Evolutionary conservation across 2,888 invertebrate genomes (phyloP), one percentile per base, ranked within the genome.

Genomic region (Lepidocyrtoides sp.): DNA sequence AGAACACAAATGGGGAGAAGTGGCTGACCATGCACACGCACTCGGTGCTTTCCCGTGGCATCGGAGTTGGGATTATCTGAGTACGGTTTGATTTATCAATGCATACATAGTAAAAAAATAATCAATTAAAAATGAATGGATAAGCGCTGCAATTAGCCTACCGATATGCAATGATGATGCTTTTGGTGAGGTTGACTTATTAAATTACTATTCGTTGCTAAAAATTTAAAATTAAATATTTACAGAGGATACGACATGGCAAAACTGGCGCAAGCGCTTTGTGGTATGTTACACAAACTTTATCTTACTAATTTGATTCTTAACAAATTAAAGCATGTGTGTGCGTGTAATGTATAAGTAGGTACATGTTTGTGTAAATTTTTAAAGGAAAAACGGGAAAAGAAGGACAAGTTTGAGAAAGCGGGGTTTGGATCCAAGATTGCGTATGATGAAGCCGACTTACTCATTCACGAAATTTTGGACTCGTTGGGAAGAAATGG

Each of bases 201-300:
- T n/a, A n/a, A n/a, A n/a, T n/a, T n/a, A n/a, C n/a, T n/a, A n/a
- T n/a, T n/a, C n/a, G n/a, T n/a, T n/a, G n/a, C n/a, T n/a, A n/a
- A n/a, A n/a, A n/a, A n/a, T n/a, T n/a, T n/a, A n/a, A n/a, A n/a
- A n/a, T n/a, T n/a, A n/a, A 0, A 36, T 1, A 41, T 79, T 87
- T 87, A 1, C n/a, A 87, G 87, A 75, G 51, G 91, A 91, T 26
- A 86, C 86, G 0, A 91, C 91, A 1, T 91, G 91, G 91, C 91
- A 91, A 41, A 91, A 91, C 41, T 91, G 91, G 91, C 75, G 91
- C n/a, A 91, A 91, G 20, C 66, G 86, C 1, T 91, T 91, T 86
- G 82, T 91, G 77, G 91, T 91, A 91, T 60, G 26, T 29, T 23
- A 3, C 48, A 72, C 3, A 32, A 2, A 29, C 2, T 32, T 29